phyloP scores from a whole-genome alignment of 2,113 vertebrate species.

The Hassar affinis region DNA sequence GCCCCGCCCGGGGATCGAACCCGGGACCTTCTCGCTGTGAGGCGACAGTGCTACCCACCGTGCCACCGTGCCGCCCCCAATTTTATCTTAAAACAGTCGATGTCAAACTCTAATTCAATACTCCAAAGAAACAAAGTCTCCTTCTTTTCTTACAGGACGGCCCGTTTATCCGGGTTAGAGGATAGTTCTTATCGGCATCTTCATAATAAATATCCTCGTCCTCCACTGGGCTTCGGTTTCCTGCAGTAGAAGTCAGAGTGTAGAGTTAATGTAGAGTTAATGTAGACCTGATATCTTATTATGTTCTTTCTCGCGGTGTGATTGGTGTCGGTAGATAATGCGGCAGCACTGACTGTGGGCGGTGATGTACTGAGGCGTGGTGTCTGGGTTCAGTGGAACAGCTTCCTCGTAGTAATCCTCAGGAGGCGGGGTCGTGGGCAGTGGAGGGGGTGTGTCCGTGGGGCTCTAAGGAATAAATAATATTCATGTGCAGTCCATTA shows the following conservation, averaged over 20 bases:
- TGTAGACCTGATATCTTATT: not conserved
- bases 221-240: conserved; percentile 85
- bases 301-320: not conserved
- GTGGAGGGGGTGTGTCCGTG: conserved; percentile 81
- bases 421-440: conserved; percentile 87
- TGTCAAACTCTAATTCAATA: too few relatives aligned
- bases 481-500: not conserved
- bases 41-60: too few relatives aligned
- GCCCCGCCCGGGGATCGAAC: too few relatives aligned
- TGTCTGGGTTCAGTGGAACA: conserved; percentile 87
- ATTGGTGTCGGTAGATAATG: conserved; percentile 1
- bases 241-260: conserved; percentile 65
- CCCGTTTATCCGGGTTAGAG: conserved; percentile 84
- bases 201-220: conserved; percentile 92
- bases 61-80: too few relatives aligned
- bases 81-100: too few relatives aligned
- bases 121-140: not conserved
- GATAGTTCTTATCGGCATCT: conserved; percentile 94
- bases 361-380: conserved; percentile 88
- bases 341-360: conserved; percentile 80
- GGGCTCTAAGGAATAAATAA: conserved; percentile 68
- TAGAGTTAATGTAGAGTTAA: not conserved
- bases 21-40: too few relatives aligned
- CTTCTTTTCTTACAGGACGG: conserved; percentile 82
- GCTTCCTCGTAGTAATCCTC: conserved; percentile 98